Percentiles rank a stretch among this genome's conserved stretches.
Conservation (phyloP, 2,888 invertebrate genomes). For the Troilus luridus region DNA sequence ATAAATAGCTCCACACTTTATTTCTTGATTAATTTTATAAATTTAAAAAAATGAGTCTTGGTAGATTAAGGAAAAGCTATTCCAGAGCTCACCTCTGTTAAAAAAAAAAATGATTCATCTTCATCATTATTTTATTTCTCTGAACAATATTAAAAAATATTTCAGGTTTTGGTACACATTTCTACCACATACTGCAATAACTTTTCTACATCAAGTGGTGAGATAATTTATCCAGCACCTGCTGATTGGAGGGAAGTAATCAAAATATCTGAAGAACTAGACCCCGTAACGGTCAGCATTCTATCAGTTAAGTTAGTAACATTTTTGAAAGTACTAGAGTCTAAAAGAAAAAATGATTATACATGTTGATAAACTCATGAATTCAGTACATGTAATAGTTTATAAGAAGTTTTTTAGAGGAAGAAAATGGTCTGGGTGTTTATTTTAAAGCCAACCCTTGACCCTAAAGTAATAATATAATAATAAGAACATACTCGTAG, state of each 20-base stretch:
- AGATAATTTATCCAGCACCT: conserved; percentile 73
- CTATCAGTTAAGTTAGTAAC: conserved; percentile 28
- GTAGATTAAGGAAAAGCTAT: not conserved
- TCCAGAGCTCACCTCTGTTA: not conserved
- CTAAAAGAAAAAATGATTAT: too few species aligned
- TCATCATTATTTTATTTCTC: not conserved
- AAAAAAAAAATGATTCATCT: not conserved
- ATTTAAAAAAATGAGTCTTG: too few species aligned
- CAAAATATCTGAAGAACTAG: conserved; percentile 75
- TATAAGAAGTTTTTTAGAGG: too few species aligned
- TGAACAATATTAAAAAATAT: conserved; percentile 64
- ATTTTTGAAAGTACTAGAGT: not conserved
- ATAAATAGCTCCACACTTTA: too few species aligned
- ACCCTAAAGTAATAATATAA: too few species aligned
- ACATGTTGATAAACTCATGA: too few species aligned
- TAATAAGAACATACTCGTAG: too few species aligned
- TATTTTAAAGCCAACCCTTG: too few species aligned
- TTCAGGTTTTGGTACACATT: conserved; percentile 73
- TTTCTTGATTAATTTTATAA: too few species aligned
- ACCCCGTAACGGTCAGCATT: conserved; percentile 69
- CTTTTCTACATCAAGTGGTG: conserved; percentile 71
- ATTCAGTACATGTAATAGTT: too few species aligned
- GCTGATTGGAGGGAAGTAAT: conserved; percentile 80
- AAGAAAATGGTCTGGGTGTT: too few species aligned
- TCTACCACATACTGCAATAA: conserved; percentile 78